Conservation (phyloP, 2,888 invertebrate genomes). For the Eupithecia subfuscata region DNA sequence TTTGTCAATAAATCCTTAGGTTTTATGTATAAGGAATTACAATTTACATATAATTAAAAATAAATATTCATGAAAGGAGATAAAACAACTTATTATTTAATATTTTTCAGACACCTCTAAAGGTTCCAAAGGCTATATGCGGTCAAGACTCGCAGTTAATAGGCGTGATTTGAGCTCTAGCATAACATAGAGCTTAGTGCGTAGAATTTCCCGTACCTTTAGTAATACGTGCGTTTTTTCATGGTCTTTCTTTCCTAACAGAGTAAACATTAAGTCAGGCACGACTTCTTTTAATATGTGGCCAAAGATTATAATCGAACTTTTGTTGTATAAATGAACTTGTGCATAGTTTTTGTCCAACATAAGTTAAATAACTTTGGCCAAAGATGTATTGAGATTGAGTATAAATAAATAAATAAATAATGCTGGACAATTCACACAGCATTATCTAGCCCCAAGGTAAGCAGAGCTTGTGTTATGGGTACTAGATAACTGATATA, state of each 20-base stretch:
- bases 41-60: neutral
- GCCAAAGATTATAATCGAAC: neutral
- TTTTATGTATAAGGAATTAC: neutral
- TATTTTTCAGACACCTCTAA: slow-evolving; percentile 36
- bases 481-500: too few species aligned
- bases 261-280: neutral
- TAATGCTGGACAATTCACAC: too few species aligned
- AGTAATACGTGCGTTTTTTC: neutral
- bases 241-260: neutral
- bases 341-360: neutral
- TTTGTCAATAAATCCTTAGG: neutral
- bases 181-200: slow-evolving; percentile 51
- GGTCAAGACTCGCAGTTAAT: slow-evolving; percentile 82
- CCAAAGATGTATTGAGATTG: neutral
- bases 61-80: neutral
- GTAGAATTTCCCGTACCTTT: slow-evolving; percentile 11
- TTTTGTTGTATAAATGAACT: neutral
- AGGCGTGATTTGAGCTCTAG: slow-evolving; percentile 80
- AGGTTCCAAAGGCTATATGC: slow-evolving; percentile 57
- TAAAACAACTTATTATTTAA: neutral
- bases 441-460: too few species aligned
- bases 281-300: neutral
- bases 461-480: too few species aligned
- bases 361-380: neutral
- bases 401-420: too few species aligned